Base-by-base conservation (phyloP, 2,113 vertebrate genomes). In the Onychostruthus taczanowskii region DNA sequence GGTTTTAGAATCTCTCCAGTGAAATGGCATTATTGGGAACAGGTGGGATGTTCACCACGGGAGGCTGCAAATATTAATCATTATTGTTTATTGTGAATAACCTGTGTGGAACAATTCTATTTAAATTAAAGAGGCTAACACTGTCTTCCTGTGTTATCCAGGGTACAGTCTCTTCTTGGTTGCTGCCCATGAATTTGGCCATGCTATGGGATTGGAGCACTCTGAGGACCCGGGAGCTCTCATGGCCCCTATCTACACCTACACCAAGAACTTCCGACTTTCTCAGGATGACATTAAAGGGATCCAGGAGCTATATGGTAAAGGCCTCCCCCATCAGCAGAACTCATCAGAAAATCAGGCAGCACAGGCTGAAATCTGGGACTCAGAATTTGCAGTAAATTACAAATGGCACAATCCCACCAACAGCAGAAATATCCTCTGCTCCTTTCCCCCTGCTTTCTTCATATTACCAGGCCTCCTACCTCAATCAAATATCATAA, bases 111-210 rank as follows among this genome's bases (percentile, higher is more conserved):
- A 70, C 18, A 17, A n/a, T 17, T 84, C 13, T 41, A 7, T 58
- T 66, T 23, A 37, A 37, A 44, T 16, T 10, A 37, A 82, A 68
- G 21, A 11, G 33, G 43, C 75, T 92, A 73, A 87, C 33, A 7
- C 13, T 64, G 6, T 7, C 37, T 84, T n/a, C 6, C 64, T n/a
- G 11, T 72, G 33, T 84, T 84, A 5, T 66, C 47, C 94, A 99
- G 99, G 99, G 41, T 99, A 99, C 97, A 99, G 99, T 96, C 97
- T 99, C 83, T 99, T 99, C 98, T 96, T 99, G 84, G 99, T 99
- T 95, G 99, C 99, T 46, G 99, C 99, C 87, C 99, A 99, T 66
- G 99, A 99, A 82, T 99, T 99, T 92, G 99, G 99, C 81, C 99
- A 99, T 13, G 99, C 99, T 2, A 98, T 99, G 97, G 99, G 99